Evolutionary conservation across 2,888 invertebrate genomes (phyloP).

Genomic region (Nymphalis urticae): DNA sequence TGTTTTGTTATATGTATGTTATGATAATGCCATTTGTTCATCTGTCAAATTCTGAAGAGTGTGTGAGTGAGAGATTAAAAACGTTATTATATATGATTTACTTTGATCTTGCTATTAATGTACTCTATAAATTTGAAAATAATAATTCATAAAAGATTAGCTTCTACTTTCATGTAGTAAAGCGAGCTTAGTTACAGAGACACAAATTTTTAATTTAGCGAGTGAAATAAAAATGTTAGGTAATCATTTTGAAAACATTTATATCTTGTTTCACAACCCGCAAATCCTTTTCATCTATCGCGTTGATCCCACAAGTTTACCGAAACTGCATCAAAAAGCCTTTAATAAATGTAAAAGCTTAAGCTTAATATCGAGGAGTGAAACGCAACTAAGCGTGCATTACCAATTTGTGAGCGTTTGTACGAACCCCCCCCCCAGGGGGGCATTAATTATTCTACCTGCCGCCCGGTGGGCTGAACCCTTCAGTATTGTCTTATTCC

Average conservation of each 20-base stretch:
- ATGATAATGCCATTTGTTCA: too few species aligned
- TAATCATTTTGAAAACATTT: not conserved
- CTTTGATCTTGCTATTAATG: too few species aligned
- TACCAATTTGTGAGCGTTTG: slow-evolving; percentile 39
- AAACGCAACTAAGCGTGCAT: slow-evolving; percentile 36
- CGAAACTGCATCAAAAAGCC: slow-evolving; percentile 26
- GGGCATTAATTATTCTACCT: slow-evolving; percentile 63
- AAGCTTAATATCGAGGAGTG: slow-evolving; percentile 26
- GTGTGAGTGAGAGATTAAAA: too few species aligned
- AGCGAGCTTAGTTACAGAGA: too few species aligned
- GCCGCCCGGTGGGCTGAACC: slow-evolving; percentile 43
- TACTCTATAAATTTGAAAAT: too few species aligned
- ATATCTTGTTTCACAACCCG: not conserved
- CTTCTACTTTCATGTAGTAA: too few species aligned
- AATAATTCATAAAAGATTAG: too few species aligned
- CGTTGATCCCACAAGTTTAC: slow-evolving; percentile 15
- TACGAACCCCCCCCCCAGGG: slow-evolving; percentile 44
- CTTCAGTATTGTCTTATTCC: slow-evolving; percentile 44
- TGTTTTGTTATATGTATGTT: too few species aligned
- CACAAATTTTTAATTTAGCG: not conserved
- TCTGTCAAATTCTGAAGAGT: too few species aligned
- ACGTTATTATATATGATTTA: too few species aligned
- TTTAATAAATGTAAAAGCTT: slow-evolving; percentile 29
- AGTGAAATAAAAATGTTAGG: not conserved
- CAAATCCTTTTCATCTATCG: slow-evolving; percentile 24